Conservation (phyloP, 2,888 invertebrate species). For the Siphonodentalium dalli region DNA sequence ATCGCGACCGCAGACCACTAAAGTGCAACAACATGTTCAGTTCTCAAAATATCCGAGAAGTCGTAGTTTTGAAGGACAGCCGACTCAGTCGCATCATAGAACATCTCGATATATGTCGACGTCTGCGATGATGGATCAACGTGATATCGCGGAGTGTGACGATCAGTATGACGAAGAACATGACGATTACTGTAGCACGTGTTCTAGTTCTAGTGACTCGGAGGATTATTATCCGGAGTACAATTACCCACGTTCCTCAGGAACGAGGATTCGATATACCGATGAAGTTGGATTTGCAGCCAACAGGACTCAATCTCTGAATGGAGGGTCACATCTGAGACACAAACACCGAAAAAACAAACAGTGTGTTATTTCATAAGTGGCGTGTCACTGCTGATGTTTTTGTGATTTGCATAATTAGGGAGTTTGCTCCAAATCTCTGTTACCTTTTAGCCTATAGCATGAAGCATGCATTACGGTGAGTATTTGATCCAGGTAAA, state of each 20-base stretch:
- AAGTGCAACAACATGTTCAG: conserved; percentile 17
- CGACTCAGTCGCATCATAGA: conserved; percentile 29
- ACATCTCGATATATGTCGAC: conserved; percentile 18
- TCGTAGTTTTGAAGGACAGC: conserved; percentile 53
- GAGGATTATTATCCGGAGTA: conserved; percentile 82
- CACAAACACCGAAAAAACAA: too few relatives aligned
- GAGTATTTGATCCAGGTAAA: too few relatives aligned
- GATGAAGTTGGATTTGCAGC: conserved; percentile 76
- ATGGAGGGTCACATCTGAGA: too few relatives aligned
- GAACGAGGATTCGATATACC: conserved; percentile 89
- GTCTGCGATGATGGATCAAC: conserved; percentile 22
- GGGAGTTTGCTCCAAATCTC: too few relatives aligned
- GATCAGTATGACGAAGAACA: conserved; percentile 39
- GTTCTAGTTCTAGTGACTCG: conserved; percentile 74
- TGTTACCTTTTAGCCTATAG: too few relatives aligned
- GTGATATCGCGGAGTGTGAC: conserved; percentile 27
- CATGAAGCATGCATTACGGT: too few relatives aligned
- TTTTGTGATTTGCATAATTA: too few relatives aligned
- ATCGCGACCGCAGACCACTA: conserved; percentile 44
- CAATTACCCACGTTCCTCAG: conserved; percentile 78
- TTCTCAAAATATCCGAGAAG: conserved; percentile 46
- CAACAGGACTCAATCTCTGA: too few relatives aligned
- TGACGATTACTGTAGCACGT: conserved; percentile 85
- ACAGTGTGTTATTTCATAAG: too few relatives aligned
- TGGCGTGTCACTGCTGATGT: too few relatives aligned